phyloP scores from a whole-genome alignment of 2,797 vertebrate genomes.

The Helarctos malayanus region DNA sequence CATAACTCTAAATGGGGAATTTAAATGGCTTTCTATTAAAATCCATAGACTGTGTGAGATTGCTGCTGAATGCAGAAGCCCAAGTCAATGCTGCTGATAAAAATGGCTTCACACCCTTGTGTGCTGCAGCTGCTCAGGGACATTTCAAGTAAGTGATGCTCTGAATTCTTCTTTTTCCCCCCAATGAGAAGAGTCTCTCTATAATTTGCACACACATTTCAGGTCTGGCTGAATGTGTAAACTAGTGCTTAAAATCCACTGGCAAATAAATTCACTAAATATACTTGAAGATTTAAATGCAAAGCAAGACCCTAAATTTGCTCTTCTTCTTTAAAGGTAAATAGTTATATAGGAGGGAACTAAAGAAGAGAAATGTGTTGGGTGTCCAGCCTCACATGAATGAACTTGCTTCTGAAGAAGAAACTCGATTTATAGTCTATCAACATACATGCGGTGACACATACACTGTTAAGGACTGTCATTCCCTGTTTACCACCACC shows the following conservation, averaged over 20 bases:
- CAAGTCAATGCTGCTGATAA: constrained; percentile 94
- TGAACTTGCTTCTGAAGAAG: constrained; percentile 21
- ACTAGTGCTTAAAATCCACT: constrained; percentile 1
- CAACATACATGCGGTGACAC: background rate
- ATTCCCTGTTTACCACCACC: background rate
- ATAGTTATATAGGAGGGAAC: background rate
- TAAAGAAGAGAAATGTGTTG: background rate
- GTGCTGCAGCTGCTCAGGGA: constrained; percentile 94
- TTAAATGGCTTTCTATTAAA: constrained; percentile 79
- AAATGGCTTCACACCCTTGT: constrained; percentile 96
- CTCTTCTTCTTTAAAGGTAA: background rate
- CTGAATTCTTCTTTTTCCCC: background rate
- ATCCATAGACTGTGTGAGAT: constrained; percentile 95
- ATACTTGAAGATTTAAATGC: constrained; percentile 43
- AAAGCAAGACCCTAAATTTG: constrained; percentile 37
- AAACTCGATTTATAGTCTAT: background rate
- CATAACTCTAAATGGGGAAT: background rate
- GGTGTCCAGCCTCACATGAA: background rate
- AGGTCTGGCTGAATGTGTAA: constrained; percentile 47
- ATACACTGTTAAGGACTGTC: background rate
- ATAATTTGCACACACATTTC: constrained; percentile 43
- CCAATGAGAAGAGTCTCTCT: background rate
- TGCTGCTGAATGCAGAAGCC: constrained; percentile 96
- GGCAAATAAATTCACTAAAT: constrained; percentile 31
- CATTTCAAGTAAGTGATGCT: constrained; percentile 93